phyloP scores from a whole-genome alignment of 2,797 vertebrate genomes.

The Catostomus latipinnis region DNA sequence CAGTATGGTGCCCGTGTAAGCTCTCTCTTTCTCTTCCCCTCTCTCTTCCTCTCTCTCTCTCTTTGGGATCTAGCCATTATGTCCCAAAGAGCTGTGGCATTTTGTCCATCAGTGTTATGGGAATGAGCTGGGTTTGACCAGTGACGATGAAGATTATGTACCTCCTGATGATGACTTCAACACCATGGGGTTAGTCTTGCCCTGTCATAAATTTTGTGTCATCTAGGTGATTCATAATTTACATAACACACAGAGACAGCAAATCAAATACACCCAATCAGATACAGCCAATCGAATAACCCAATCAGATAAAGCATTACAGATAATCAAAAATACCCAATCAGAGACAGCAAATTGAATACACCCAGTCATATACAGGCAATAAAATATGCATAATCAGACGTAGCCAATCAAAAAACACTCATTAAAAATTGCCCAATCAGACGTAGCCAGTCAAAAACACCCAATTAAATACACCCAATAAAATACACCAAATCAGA shows the following conservation, averaged over 20 bases:
- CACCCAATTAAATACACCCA: no score
- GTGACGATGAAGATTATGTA: conserved; percentile 97
- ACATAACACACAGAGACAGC: neutral
- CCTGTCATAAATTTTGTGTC: neutral
- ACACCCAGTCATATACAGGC: no score
- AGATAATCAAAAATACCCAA: no score
- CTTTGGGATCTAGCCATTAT: conserved; percentile 83
- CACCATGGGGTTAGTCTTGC: conserved; percentile 92
- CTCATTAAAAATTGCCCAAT: no score
- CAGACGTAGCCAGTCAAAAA: no score
- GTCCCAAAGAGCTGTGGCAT: conserved; percentile 99
- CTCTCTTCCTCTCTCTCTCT: neutral
- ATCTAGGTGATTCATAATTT: conserved; percentile 22
- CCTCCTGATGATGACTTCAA: conserved; percentile 98
- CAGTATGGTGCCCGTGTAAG: neutral
- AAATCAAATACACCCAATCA: neutral
- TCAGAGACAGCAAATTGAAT: no score
- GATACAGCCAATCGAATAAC: no score
- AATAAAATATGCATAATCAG: no score
- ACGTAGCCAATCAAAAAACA: no score
- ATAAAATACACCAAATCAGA: no score
- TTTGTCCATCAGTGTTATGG: conserved; percentile 99
- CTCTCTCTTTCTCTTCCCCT: neutral
- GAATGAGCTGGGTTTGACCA: conserved; percentile 95
- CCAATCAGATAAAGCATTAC: no score